Evolutionary conservation across 1,140 invertebrate genomes (phyloP).

Genomic region (Lordiphosa clarofinis): DNA sequence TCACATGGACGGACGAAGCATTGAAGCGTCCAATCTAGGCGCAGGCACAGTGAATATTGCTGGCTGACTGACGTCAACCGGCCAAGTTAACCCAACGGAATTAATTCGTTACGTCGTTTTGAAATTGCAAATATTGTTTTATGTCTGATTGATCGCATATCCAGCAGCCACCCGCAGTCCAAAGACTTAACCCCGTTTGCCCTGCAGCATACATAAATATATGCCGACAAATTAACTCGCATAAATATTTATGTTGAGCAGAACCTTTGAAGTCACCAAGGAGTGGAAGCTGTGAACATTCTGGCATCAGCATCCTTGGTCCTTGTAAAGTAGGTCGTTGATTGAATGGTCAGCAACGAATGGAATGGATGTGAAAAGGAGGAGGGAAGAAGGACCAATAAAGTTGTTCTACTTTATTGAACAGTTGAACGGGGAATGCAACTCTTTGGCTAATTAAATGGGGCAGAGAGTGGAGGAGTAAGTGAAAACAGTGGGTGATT

Average conservation of each 20-base stretch:
- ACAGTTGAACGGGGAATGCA: conserved; percentile 17
- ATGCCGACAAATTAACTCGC: conserved; percentile 69
- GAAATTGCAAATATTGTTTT: conserved; percentile 71
- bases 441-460: conserved; percentile 37
- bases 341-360: conserved; percentile 13
- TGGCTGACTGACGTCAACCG: conserved; percentile 23
- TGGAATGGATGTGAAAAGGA: neutral
- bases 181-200: neutral
- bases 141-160: conserved; percentile 63
- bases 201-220: conserved; percentile 14
- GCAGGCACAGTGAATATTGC: conserved; percentile 20
- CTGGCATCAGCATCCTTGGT: conserved; percentile 6
- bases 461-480: conserved; percentile 10
- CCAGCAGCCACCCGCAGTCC: neutral
- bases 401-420: conserved; percentile 28
- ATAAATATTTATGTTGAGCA: conserved; percentile 69
- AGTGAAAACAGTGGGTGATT: conserved; percentile 21
- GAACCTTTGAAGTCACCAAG: conserved; percentile 37
- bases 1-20: conserved; percentile 27
- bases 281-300: too few species aligned
- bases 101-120: conserved; percentile 51
- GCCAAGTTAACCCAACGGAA: conserved; percentile 27
- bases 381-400: neutral
- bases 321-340: conserved; percentile 4
- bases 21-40: conserved; percentile 16